A percentile compares a stretch with the other conserved stretches of the same genome.
Evolutionary conservation across 2,797 vertebrate species (phyloP).

Genomic region (Tachyglossus aculeatus): DNA sequence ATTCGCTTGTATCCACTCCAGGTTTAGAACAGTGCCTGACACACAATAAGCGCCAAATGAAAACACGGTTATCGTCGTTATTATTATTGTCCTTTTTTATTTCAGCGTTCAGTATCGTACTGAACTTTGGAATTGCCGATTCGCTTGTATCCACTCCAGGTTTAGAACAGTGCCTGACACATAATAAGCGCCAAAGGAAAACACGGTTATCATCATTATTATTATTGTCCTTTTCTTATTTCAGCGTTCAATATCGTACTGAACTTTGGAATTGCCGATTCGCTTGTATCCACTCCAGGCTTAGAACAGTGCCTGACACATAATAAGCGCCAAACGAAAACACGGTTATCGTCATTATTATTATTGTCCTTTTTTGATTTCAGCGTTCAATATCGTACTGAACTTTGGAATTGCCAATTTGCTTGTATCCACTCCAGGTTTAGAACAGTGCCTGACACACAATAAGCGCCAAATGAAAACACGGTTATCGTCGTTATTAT

Average conservation of each 20-base stretch:
- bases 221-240: slow-evolving; percentile 42
- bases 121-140: slow-evolving; percentile 97
- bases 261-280: slow-evolving; percentile 96
- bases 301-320: too few species aligned
- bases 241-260: slow-evolving; percentile 95
- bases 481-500: background rate
- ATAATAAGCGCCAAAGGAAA: too few species aligned
- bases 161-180: too few species aligned
- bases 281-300: too few species aligned
- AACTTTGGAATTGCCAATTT: slow-evolving; percentile 98
- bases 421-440: too few species aligned
- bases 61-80: background rate
- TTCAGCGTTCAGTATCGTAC: slow-evolving; percentile 94
- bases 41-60: too few species aligned
- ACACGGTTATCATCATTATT: background rate
- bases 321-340: too few species aligned
- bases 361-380: slow-evolving; percentile 43
- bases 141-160: too few species aligned
- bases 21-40: too few species aligned
- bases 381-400: slow-evolving; percentile 96
- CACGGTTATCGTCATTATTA: background rate
- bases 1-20: too few species aligned
- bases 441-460: too few species aligned
- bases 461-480: too few species aligned
- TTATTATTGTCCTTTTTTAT: slow-evolving; percentile 39